Base-by-base conservation (phyloP, 2,888 invertebrate species). In the Pomacea canaliculata region DNA sequence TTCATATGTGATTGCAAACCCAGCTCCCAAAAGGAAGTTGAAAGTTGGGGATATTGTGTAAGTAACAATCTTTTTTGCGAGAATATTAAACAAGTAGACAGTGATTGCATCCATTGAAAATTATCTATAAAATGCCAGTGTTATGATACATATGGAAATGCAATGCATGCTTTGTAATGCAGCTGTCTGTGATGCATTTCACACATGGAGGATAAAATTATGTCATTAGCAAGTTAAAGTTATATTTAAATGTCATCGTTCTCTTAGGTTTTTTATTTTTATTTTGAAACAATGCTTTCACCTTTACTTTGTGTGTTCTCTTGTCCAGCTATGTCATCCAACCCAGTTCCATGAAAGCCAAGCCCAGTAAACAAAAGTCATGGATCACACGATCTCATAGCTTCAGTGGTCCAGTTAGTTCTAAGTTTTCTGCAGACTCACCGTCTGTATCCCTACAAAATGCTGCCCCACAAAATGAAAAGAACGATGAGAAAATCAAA, bases 1-100 rank as follows among this genome's bases (percentile, higher is more conserved):
- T 10, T 98, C 97, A 18, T 99, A 97, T 92, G 98, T 99, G 83
- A 98, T 99, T 88, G 97, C 98, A 90, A 99, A 99, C 91, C 99
- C 98, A 7, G 97, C 96, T 90, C 97, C 97, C 92, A 98, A 99
- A 92, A 93, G 97, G 65, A 84, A 79, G 91, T 93, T 99, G 82
- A 97, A 98, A 92, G 96, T 96, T 91, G 97, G 98, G 68, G 99
- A 99, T 91, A 95, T 98, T 79, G 96, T 99, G 95, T 99, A 93
- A 94, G 94, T 92, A 18, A 1, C 23, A 13, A 62, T 65, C 65
- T 73, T 56, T 56, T 27, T 10, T 18, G 10, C 0, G 16, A 18
- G 10, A 18, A 27, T 48, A 68, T 91, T 19, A n/a, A 65, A 37
- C 65, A 27, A 37, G 16, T 65, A 56, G 51, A 16, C 10, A 56